Conservation (phyloP, 2,797 vertebrate genomes). For the Sebastes kiyomatsui region DNA sequence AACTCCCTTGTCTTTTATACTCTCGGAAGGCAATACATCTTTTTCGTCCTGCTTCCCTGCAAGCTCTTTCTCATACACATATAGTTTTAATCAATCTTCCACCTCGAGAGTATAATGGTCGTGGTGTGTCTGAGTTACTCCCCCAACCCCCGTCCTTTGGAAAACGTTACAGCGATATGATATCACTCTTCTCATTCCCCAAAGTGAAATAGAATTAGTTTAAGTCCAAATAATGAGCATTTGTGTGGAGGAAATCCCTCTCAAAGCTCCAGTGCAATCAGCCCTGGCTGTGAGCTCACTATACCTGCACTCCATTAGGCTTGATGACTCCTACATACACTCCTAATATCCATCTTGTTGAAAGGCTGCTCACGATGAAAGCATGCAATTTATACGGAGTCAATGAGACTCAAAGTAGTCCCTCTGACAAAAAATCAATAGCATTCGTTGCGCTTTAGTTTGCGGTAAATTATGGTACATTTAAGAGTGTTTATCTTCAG, state of each 20-base stretch:
- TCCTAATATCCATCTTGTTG: constrained; percentile 39
- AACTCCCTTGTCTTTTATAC: constrained; percentile 30
- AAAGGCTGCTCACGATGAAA: constrained; percentile 18
- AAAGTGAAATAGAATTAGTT: constrained; percentile 42
- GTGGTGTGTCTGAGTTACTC: constrained; percentile 14
- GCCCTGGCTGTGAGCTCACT: constrained; percentile 26
- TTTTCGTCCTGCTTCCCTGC: background rate
- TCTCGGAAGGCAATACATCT: constrained; percentile 32
- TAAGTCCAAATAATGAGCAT: constrained; percentile 9
- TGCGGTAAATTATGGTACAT: too few species aligned
- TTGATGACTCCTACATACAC: constrained; percentile 17
- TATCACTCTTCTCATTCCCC: background rate
- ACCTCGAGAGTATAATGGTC: background rate
- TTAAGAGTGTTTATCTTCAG: too few species aligned
- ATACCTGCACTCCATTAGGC: constrained; percentile 39
- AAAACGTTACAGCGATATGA: constrained; percentile 6
- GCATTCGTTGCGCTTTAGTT: too few species aligned
- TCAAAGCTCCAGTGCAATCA: constrained; percentile 30
- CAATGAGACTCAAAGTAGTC: constrained; percentile 11
- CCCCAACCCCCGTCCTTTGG: background rate
- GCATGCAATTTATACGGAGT: constrained; percentile 21
- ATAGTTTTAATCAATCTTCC: constrained; percentile 32
- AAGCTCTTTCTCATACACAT: background rate
- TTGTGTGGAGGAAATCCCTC: constrained; percentile 22
- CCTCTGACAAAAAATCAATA: too few species aligned